Conservation (phyloP, 2,113 vertebrate species). For the Rattus rattus region DNA sequence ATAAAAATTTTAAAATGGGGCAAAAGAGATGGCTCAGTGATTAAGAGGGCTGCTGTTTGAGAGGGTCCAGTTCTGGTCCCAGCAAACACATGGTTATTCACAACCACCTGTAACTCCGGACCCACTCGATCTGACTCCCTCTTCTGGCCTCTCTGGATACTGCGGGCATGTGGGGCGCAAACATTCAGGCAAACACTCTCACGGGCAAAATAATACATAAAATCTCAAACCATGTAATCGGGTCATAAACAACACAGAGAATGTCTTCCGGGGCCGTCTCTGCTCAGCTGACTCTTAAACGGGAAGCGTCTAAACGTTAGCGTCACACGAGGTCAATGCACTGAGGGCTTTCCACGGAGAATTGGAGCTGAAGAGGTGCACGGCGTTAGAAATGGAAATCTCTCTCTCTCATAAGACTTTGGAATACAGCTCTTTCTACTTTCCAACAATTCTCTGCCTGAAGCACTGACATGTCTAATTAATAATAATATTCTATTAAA, state of each 20-base stretch:
- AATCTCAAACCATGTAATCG: slow-evolving; percentile 46
- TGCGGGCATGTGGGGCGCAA: not conserved
- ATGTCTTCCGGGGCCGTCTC: slow-evolving; percentile 26
- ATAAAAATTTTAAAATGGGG: not conserved
- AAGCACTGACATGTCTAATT: slow-evolving; percentile 79
- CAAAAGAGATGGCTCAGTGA: not conserved
- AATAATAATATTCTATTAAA: slow-evolving; percentile 78
- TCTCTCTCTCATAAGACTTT: not conserved
- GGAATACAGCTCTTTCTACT: slow-evolving; percentile 71
- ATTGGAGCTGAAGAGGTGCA: slow-evolving; percentile 51
- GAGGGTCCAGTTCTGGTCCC: not conserved
- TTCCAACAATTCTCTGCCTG: slow-evolving; percentile 76
- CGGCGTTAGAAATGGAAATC: slow-evolving; percentile 60
- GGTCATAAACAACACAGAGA: slow-evolving; percentile 53
- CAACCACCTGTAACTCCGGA: no score
- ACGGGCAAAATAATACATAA: not conserved
- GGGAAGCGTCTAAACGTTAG: slow-evolving; percentile 49
- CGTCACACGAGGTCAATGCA: slow-evolving; percentile 49
- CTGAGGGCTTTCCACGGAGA: slow-evolving; percentile 67
- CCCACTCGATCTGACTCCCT: not conserved
- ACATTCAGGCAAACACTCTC: not conserved
- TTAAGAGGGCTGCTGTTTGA: not conserved
- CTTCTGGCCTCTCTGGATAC: not conserved
- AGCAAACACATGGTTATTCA: not conserved
- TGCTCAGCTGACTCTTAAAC: slow-evolving; percentile 55